phyloP scores from a whole-genome alignment of 2,113 vertebrate genomes.

The Zosterops japonicus region DNA sequence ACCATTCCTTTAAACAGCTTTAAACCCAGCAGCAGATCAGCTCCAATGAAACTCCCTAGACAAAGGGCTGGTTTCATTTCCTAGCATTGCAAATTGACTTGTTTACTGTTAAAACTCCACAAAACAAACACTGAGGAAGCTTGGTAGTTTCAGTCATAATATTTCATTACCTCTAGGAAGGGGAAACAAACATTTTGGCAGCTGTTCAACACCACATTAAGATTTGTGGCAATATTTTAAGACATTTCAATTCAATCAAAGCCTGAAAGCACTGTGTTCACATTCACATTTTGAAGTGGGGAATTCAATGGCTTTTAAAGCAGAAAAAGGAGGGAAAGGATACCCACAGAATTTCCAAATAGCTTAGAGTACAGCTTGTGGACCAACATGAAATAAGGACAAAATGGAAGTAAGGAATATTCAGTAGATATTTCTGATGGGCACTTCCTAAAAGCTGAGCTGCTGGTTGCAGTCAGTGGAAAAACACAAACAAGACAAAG shows the following conservation, averaged over 20 bases:
- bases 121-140: background rate
- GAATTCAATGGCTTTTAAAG: background rate
- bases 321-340: background rate
- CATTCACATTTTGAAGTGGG: background rate
- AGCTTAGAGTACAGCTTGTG: background rate
- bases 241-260: background rate
- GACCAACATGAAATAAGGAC: background rate
- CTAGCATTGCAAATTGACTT: background rate
- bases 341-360: background rate
- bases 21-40: background rate
- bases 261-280: background rate
- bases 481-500: background rate
- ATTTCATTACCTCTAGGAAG: constrained; percentile 40
- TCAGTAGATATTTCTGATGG: background rate
- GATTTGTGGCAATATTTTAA: background rate
- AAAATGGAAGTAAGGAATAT: background rate
- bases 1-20: background rate
- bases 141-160: background rate
- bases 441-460: background rate
- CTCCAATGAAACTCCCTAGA: fast-evolving
- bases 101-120: background rate
- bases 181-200: constrained; percentile 11
- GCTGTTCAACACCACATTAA: background rate
- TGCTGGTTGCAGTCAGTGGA: background rate
- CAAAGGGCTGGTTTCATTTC: background rate